Conservation (phyloP, 2,113 vertebrate species). For the Paramormyrops kingsleyae region DNA sequence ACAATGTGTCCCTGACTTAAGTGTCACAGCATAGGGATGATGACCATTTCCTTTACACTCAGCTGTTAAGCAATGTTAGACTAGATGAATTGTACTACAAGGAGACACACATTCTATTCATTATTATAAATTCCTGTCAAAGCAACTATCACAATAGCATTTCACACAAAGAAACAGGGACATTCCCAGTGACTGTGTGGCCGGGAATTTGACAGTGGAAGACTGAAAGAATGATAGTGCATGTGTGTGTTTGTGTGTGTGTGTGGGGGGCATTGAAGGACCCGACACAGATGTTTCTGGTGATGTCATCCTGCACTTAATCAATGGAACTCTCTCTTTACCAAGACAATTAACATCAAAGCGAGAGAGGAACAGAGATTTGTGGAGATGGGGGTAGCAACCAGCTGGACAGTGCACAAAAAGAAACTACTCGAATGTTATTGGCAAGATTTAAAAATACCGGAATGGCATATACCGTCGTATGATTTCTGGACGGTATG, state of each 20-base stretch:
- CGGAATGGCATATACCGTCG: background rate
- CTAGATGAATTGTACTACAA: background rate
- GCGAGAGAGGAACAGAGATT: background rate
- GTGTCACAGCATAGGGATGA: background rate
- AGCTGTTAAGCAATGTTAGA: background rate
- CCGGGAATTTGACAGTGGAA: background rate
- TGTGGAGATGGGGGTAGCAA: background rate
- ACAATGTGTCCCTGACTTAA: background rate
- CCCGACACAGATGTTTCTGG: conserved; percentile 44
- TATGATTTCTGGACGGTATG: background rate
- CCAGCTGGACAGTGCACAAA: background rate
- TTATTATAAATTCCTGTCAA: background rate
- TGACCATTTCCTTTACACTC: background rate
- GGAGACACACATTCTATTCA: background rate
- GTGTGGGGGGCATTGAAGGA: background rate
- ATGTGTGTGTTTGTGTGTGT: background rate
- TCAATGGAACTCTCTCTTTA: conserved; percentile 53
- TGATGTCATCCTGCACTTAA: conserved; percentile 53
- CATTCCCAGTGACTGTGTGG: background rate
- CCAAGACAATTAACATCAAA: background rate
- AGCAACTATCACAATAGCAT: background rate
- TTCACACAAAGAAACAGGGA: background rate
- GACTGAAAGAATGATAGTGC: background rate
- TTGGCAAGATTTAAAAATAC: background rate
- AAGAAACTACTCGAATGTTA: background rate